Conservation (phyloP, 2,888 invertebrate genomes). For the Catocala sponsa region DNA sequence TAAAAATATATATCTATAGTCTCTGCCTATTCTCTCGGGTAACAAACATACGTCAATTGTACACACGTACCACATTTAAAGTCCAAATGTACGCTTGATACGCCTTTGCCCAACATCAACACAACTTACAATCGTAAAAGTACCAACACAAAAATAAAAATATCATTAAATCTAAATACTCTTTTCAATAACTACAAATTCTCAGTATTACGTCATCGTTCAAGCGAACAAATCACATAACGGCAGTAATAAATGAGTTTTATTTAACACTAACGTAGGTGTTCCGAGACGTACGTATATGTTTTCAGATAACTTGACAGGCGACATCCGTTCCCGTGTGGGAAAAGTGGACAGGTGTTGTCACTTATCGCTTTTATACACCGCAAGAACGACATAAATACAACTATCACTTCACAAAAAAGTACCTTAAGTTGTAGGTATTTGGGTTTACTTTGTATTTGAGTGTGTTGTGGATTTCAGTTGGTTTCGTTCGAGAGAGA, state of each 20-base stretch:
- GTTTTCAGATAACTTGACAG: constrained; percentile 79
- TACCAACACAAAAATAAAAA: not conserved
- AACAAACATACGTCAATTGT: no score
- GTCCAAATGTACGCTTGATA: no score
- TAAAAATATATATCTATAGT: no score
- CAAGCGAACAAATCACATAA: constrained; percentile 43
- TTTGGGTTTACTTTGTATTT: constrained; percentile 11
- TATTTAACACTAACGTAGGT: constrained; percentile 61
- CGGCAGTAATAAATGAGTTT: constrained; percentile 43
- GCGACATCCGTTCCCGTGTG: constrained; percentile 80
- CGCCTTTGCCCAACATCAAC: no score
- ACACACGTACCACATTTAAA: no score
- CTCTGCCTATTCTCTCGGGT: no score
- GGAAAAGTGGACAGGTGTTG: constrained; percentile 85
- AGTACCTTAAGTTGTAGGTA: no score
- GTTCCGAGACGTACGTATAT: constrained; percentile 63
- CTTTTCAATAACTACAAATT: constrained; percentile 5
- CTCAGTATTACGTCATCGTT: constrained; percentile 11
- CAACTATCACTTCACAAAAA: constrained; percentile 21
- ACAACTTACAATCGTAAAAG: no score
- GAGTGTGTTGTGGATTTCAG: constrained; percentile 27
- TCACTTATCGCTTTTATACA: constrained; percentile 73
- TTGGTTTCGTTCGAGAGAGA: constrained; percentile 17
- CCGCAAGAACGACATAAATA: constrained; percentile 63
- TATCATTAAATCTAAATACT: not conserved